Conservation (phyloP, 1,140 invertebrate genomes). For the Drosophila seguyi region DNA sequence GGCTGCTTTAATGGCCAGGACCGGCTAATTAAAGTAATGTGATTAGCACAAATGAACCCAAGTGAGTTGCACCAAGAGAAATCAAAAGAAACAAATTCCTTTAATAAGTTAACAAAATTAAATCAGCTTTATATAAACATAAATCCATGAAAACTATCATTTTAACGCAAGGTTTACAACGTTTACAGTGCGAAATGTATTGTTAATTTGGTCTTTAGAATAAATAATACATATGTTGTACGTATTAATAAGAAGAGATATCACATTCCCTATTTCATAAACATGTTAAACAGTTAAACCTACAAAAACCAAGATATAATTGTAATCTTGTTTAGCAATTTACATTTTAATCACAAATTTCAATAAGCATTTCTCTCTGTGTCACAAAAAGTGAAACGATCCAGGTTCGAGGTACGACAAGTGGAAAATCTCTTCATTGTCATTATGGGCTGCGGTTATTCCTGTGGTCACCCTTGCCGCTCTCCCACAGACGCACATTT, state of each 20-base stretch:
- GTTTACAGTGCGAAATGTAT: neutral
- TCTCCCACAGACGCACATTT: slow-evolving; percentile 28
- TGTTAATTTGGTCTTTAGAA: neutral
- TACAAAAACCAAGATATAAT: too few relatives aligned
- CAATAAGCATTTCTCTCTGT: too few relatives aligned
- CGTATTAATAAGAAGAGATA: neutral
- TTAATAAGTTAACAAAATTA: neutral
- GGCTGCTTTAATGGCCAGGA: slow-evolving; percentile 17
- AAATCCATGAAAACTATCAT: too few relatives aligned
- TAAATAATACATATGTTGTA: neutral
- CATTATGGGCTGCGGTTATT: slow-evolving; percentile 48
- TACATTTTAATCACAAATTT: too few relatives aligned
- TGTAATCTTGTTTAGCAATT: too few relatives aligned
- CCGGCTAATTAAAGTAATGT: slow-evolving; percentile 62
- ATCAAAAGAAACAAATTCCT: neutral
- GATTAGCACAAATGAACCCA: slow-evolving; percentile 42
- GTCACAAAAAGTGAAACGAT: neutral
- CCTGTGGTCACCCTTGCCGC: slow-evolving; percentile 34
- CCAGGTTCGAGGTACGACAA: slow-evolving; percentile 17
- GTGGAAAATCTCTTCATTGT: slow-evolving; percentile 41
- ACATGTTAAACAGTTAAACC: neutral
- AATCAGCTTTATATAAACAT: neutral
- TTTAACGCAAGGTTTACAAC: too few relatives aligned
- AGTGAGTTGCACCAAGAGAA: slow-evolving; percentile 28
- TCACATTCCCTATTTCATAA: neutral